phyloP scores from a whole-genome alignment of 2,888 invertebrate genomes.

The Diarsia brunnea region DNA sequence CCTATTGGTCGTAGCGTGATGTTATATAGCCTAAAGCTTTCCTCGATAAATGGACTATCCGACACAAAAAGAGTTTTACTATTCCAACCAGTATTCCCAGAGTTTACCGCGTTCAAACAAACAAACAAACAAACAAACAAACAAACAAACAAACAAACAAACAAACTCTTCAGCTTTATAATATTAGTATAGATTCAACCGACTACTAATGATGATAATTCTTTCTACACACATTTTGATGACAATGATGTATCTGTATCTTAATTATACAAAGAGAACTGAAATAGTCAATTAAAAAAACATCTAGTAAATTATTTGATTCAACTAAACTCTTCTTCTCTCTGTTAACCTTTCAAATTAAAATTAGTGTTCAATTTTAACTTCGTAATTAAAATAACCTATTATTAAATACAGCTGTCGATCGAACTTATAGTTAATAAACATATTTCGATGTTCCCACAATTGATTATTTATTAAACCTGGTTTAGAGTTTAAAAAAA shows the following conservation, averaged over 20 bases:
- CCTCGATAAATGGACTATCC: too few relatives aligned
- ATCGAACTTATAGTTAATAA: slow-evolving; percentile 4
- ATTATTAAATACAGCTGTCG: neutral
- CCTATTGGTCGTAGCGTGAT: too few relatives aligned
- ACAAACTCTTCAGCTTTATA: too few relatives aligned
- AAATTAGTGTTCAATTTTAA: slow-evolving; percentile 21
- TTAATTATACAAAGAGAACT: neutral
- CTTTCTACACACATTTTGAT: neutral
- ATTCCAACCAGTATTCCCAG: too few relatives aligned
- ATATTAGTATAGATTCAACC: too few relatives aligned
- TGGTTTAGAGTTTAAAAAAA: neutral
- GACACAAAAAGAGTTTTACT: too few relatives aligned
- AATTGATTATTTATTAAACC: neutral
- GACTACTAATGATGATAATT: neutral
- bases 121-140: too few relatives aligned
- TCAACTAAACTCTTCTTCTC: slow-evolving; percentile 1
- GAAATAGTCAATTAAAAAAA: neutral
- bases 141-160: too few relatives aligned
- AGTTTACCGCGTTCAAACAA: too few relatives aligned
- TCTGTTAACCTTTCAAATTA: neutral
- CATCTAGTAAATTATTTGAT: neutral
- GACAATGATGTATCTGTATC: neutral
- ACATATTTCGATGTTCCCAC: neutral
- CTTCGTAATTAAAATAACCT: neutral
- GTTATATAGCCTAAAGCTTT: too few relatives aligned